Percentiles rank a stretch among this genome's conserved stretches.
These are phyloP conservation scores for Micronisus gabar DNA, from an alignment of 2,113 vertebrate genomes.

Conservation along the genomic window DNA sequence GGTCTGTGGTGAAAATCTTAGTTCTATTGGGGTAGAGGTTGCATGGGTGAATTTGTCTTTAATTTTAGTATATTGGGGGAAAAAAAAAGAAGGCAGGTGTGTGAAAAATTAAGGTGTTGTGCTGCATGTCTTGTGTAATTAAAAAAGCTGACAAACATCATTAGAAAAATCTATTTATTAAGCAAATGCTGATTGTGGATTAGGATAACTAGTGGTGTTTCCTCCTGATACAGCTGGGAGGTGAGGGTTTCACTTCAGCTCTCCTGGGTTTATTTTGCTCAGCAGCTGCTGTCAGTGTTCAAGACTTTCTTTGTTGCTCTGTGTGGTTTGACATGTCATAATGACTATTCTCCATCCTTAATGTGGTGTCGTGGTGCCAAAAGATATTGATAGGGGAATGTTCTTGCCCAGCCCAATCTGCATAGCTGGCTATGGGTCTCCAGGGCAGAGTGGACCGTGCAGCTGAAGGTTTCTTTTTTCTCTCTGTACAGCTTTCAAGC, in stretches of 20 bases:
- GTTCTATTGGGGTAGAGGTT: not conserved
- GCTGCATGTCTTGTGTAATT: not conserved
- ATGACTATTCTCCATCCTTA: not conserved
- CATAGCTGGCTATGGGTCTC: not conserved
- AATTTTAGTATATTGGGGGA: not conserved
- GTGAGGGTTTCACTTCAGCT: rapidly evolving
- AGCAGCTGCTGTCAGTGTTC: not conserved
- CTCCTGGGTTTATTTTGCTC: not conserved
- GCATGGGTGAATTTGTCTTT: not conserved
- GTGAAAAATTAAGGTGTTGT: not conserved
- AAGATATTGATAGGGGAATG: not conserved
- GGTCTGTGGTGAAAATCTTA: not conserved
- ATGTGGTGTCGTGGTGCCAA: not conserved
- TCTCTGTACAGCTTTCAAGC: not conserved
- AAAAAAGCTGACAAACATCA: not conserved
- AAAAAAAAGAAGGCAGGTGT: not conserved
- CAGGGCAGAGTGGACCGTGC: not conserved
- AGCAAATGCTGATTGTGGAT: not conserved
- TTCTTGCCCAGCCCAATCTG: not conserved
- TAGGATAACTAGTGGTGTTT: not conserved
- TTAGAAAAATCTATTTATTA: not conserved
- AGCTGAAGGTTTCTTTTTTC: not conserved
- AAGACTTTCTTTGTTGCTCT: rapidly evolving
- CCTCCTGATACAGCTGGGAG: not conserved
- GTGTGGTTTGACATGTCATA: not conserved